These are phyloP conservation scores for Lordiphosa fenestrarum DNA, from an alignment of 2,888 invertebrate genomes.

Conservation along the genomic window DNA sequence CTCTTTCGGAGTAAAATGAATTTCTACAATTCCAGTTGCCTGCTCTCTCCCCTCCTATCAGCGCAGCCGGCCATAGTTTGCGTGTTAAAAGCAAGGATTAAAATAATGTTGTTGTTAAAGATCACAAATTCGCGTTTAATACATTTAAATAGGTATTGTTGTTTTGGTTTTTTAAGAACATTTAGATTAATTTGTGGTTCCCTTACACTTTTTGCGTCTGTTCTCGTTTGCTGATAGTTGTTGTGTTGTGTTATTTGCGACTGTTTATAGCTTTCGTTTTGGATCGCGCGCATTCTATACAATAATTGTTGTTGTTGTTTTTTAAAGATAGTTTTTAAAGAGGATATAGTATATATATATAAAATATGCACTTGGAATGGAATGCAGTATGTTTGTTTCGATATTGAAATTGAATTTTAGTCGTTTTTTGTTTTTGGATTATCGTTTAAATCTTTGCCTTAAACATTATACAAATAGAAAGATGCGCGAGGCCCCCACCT, in stretches of 20 bases:
- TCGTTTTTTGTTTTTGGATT: constrained; percentile 6
- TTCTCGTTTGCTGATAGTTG: constrained; percentile 28
- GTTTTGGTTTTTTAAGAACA: constrained; percentile 57
- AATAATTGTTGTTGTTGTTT: constrained; percentile 19
- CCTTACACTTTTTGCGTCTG: constrained; percentile 12
- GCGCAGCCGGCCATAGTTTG: too few species aligned
- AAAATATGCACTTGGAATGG: constrained; percentile 73
- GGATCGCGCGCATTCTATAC: constrained; percentile 39
- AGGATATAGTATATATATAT: constrained; percentile 59
- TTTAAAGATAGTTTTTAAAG: constrained; percentile 45
- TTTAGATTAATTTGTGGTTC: constrained; percentile 68
- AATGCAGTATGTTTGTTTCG: constrained; percentile 40
- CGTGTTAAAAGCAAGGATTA: not conserved
- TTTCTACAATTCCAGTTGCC: too few species aligned
- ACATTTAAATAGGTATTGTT: constrained; percentile 59
- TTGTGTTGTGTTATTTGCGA: not conserved
- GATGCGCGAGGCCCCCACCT: constrained; percentile 2
- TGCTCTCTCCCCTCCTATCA: not conserved
- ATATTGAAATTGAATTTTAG: constrained; percentile 31
- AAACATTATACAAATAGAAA: constrained; percentile 11
- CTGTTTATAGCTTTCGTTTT: constrained; percentile 42
- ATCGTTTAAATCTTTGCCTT: constrained; percentile 1
- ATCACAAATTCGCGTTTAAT: constrained; percentile 76
- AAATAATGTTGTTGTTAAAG: constrained; percentile 43
- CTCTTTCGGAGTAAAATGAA: too few species aligned